A percentile compares a stretch with the other conserved stretches of the same genome.
Evolutionary conservation across 2,797 vertebrate genomes (phyloP).

Genomic region (Peromyscus nudipes): DNA sequence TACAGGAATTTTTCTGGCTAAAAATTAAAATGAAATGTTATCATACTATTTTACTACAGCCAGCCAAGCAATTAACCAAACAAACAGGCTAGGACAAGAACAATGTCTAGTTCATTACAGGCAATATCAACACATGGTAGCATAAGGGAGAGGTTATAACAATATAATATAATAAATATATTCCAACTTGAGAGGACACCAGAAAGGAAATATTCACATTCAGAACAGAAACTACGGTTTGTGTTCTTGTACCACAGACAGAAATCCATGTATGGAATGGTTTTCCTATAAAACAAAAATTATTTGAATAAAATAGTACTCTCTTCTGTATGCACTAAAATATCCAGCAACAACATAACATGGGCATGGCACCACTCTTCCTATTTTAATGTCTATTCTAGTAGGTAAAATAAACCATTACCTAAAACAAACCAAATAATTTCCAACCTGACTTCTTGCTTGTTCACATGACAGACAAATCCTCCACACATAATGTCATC

Average conservation of each 20-base stretch:
- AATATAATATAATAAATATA: neutral
- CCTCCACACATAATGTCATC: neutral
- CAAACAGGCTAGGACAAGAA: neutral
- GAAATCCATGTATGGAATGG: slow-evolving; percentile 37
- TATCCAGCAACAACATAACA: neutral
- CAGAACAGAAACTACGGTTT: slow-evolving; percentile 12
- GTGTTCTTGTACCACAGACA: slow-evolving; percentile 45
- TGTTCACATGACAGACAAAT: neutral
- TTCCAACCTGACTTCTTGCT: neutral
- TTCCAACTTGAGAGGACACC: neutral
- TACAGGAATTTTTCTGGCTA: neutral
- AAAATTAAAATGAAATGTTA: neutral
- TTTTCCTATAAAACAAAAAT: slow-evolving; percentile 48
- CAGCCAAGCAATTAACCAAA: neutral
- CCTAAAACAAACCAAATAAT: neutral
- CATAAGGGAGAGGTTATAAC: neutral
- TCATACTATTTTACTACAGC: neutral
- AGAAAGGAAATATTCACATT: slow-evolving; percentile 18
- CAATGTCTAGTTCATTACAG: neutral
- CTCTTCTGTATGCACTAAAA: neutral
- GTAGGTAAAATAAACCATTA: neutral
- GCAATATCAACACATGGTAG: neutral
- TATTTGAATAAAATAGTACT: slow-evolving; percentile 24
- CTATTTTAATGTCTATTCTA: slow-evolving; percentile 22
- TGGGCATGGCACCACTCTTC: neutral